Evolutionary conservation across 2,113 vertebrate species (phyloP).

Genomic region (Apodemus sylvaticus): DNA sequence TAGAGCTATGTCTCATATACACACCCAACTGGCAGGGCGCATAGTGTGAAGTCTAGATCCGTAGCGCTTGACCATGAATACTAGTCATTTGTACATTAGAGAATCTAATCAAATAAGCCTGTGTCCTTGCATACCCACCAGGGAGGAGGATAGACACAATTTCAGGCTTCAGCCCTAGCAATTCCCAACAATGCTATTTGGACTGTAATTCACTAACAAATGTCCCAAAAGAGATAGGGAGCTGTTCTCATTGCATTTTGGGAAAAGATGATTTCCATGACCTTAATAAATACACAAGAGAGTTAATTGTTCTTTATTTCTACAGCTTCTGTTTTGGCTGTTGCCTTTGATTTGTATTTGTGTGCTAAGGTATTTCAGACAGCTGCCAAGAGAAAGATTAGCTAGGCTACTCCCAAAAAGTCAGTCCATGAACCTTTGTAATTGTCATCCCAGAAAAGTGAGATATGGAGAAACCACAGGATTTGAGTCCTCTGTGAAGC

Average conservation of each 20-base stretch:
- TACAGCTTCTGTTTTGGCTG: not conserved
- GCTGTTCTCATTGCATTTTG: not conserved
- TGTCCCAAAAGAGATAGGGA: not conserved
- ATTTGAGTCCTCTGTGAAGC: not conserved
- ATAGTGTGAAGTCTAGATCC: not conserved
- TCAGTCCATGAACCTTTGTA: not conserved
- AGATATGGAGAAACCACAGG: not conserved
- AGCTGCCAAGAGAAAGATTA: conserved; percentile 26
- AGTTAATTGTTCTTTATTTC: conserved; percentile 44
- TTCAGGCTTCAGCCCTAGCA: not conserved
- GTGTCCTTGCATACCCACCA: not conserved
- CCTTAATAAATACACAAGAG: conserved; percentile 57
- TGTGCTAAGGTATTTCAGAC: not conserved
- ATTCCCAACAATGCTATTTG: not conserved
- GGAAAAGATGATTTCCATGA: conserved; percentile 3
- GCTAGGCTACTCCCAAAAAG: not conserved
- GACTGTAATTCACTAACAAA: not conserved
- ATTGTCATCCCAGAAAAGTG: not conserved
- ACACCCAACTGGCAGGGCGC: not conserved
- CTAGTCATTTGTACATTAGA: not conserved
- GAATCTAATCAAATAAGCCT: not conserved
- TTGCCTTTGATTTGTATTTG: not conserved
- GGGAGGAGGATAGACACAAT: not conserved
- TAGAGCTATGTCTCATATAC: not conserved
- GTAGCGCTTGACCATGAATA: no score